Evolutionary conservation across 2,113 vertebrate genomes (phyloP).

Genomic region (Oncorhynchus masou): DNA sequence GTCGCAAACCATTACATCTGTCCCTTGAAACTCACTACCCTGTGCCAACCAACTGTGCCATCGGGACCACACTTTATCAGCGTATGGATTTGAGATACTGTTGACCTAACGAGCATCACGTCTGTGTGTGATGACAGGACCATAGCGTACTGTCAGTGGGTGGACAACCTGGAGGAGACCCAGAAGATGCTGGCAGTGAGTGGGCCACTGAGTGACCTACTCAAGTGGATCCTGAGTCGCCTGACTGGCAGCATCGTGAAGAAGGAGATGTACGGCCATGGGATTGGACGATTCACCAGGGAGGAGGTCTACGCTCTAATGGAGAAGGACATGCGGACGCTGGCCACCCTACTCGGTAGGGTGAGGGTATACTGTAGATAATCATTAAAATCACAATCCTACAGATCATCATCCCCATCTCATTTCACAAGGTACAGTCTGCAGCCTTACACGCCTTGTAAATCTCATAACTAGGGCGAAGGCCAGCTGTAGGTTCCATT

Average conservation of each 20-base stretch:
- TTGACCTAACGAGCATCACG: neutral
- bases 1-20: too few relatives aligned
- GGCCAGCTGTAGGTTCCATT: neutral
- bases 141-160: conserved; percentile 96
- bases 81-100: too few relatives aligned
- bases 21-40: too few relatives aligned
- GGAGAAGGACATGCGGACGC: conserved; percentile 97
- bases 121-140: conserved; percentile 77
- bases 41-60: too few relatives aligned
- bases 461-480: neutral
- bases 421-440: neutral
- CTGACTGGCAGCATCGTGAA: conserved; percentile 92
- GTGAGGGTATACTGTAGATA: neutral
- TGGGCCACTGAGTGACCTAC: conserved; percentile 90
- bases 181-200: conserved; percentile 92
- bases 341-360: conserved; percentile 88
- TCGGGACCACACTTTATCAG: too few relatives aligned
- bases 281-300: conserved; percentile 94
- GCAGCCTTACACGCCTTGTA: neutral
- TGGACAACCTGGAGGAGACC: conserved; percentile 95
- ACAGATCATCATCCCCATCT: neutral
- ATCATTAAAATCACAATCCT: neutral
- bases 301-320: conserved; percentile 93
- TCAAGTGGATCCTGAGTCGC: conserved; percentile 94
- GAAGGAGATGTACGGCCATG: conserved; percentile 96